Conservation (phyloP, 2,797 vertebrate genomes). For the Acrocephalus scirpaceus region DNA sequence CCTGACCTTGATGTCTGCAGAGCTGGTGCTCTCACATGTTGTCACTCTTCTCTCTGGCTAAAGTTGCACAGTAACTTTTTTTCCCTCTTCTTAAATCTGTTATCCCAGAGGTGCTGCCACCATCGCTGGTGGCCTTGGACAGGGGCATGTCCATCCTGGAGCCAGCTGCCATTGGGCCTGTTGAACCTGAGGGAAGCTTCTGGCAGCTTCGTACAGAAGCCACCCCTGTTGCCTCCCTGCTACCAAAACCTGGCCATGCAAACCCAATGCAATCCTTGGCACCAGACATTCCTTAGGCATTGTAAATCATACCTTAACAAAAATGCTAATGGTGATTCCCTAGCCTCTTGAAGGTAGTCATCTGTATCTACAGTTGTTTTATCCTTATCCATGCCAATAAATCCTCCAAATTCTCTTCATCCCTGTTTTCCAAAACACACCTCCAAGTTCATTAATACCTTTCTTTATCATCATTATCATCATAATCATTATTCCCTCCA, state of each 20-base stretch:
- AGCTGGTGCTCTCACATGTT: neutral
- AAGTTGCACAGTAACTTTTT: neutral
- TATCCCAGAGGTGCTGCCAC: accelerated
- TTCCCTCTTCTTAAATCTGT: neutral
- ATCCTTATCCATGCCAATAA: neutral
- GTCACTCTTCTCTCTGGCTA: neutral
- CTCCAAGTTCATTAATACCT: neutral
- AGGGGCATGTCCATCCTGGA: accelerated
- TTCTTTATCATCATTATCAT: neutral
- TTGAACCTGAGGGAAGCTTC: neutral
- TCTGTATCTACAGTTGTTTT: neutral
- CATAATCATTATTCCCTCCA: neutral
- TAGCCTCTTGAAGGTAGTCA: neutral
- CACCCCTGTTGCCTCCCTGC: neutral
- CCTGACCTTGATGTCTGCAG: neutral
- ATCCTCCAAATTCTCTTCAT: neutral
- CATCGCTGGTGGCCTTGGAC: accelerated
- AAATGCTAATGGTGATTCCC: neutral
- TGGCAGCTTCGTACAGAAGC: neutral
- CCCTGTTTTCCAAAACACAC: neutral
- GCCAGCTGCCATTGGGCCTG: neutral
- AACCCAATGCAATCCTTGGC: neutral
- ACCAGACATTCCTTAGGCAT: neutral
- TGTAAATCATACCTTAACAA: neutral
- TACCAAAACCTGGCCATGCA: neutral